Base-by-base conservation (phyloP, 2,888 invertebrate genomes). In the Bursaphelenchus okinawaensis region DNA sequence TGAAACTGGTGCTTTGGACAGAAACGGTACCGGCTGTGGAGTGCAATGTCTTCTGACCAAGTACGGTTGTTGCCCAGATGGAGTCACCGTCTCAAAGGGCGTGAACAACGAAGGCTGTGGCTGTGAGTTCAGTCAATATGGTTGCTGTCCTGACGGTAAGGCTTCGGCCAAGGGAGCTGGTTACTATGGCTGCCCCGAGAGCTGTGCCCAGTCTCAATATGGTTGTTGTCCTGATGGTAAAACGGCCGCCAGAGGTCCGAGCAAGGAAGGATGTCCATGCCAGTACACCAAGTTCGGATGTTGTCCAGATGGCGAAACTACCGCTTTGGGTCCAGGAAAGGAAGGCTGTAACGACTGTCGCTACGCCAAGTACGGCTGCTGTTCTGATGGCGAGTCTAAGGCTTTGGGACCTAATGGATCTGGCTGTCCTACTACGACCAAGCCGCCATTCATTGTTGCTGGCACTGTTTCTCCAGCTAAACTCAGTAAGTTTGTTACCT, bases 211-310 rank as follows among this genome's bases (percentile, higher is more conserved):
- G 68, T 75, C 88, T 27, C 86, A 87, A 0, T 90, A 88, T 82
- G 93, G 94, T 4, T 95, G 95, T 82, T 95, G 95, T 79, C 87
- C 88, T 1, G 62, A 95, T 82, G 88, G 88, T 2, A 84, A 87
- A 75, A 91, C 91, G 0, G 88, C 91, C 0, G 91, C 94, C 1
- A 91, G 91, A 78, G 95, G 94, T 1, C 88, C 88, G 0, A 88
- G 88, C 74, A 85, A 87, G 52, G 90, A 91, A 83, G 94, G 82
- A 63, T 82, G 82, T 65, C 82, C 82, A 23, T 84, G 84, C 74
- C 80, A 86, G 87, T 28, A 83, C 68, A 80, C 81, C 28, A 69
- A 76, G 31, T 80, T 73, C 71, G 82, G 83, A 62, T 83, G 84
- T 64, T 83, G 83, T 70, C 74, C 76, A 23, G 83, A 83, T 67